Conservation (phyloP, 2,888 invertebrate species). For the Microchrysa polita region DNA sequence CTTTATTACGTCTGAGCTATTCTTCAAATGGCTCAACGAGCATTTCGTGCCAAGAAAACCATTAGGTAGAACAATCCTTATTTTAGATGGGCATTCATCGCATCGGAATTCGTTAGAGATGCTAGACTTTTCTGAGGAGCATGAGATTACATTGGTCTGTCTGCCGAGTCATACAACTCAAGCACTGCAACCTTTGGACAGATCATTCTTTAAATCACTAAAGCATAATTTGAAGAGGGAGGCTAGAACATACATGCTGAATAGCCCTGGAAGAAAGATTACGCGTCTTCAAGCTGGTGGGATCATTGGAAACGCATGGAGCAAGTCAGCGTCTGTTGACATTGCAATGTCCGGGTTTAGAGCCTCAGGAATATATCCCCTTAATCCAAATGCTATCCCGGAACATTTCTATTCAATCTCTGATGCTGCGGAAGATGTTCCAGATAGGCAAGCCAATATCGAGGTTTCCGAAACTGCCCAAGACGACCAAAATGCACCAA, state of each 20-base stretch:
- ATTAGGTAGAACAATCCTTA: slow-evolving; percentile 51
- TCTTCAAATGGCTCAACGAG: slow-evolving; percentile 54
- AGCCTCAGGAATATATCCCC: slow-evolving; percentile 29
- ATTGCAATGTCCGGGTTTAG: slow-evolving; percentile 24
- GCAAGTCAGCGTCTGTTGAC: neutral
- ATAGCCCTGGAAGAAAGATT: slow-evolving; percentile 25
- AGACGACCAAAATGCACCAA: too few relatives aligned
- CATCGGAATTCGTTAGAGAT: slow-evolving; percentile 27
- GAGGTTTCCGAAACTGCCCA: too few relatives aligned
- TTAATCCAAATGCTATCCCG: slow-evolving; percentile 24
- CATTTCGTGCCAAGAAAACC: slow-evolving; percentile 53
- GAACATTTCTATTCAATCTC: slow-evolving; percentile 3
- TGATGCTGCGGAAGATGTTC: too few relatives aligned
- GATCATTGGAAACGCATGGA: slow-evolving; percentile 27
- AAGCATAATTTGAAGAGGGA: slow-evolving; percentile 5
- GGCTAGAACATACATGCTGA: neutral
- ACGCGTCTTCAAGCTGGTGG: slow-evolving; percentile 24
- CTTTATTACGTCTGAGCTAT: slow-evolving; percentile 53
- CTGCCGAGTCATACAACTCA: slow-evolving; percentile 32
- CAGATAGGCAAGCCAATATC: too few relatives aligned
- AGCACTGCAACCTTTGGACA: slow-evolving; percentile 14
- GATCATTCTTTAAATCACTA: slow-evolving; percentile 22
- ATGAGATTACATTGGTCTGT: slow-evolving; percentile 42
- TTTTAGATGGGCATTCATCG: slow-evolving; percentile 51
- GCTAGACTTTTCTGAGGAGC: slow-evolving; percentile 29